Conservation (phyloP, 1,140 invertebrate species). For the Ptiloglossa arizonensis region DNA sequence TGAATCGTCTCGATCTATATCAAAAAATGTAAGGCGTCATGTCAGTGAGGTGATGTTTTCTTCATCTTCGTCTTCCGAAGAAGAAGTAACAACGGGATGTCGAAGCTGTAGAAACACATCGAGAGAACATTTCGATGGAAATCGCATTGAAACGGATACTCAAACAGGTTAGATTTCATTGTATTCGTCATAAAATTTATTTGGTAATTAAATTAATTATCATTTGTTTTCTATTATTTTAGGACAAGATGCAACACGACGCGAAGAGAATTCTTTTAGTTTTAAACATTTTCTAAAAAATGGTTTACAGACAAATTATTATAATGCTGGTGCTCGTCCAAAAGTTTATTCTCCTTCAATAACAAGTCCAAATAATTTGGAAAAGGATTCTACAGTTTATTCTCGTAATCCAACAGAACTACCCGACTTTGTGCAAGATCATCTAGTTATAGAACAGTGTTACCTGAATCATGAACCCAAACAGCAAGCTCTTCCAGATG, state of each 20-base stretch:
- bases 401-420: slow-evolving; percentile 81
- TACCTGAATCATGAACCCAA: slow-evolving; percentile 75
- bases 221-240: neutral
- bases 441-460: slow-evolving; percentile 84
- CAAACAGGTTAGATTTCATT: slow-evolving; percentile 56
- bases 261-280: slow-evolving; percentile 89
- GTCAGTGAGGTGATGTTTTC: neutral
- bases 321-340: slow-evolving; percentile 82
- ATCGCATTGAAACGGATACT: slow-evolving; percentile 17
- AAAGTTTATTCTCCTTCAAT: slow-evolving; percentile 80
- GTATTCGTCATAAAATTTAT: neutral
- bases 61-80: slow-evolving; percentile 52
- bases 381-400: slow-evolving; percentile 70
- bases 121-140: slow-evolving; percentile 24
- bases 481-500: slow-evolving; percentile 67
- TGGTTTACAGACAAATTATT: slow-evolving; percentile 76
- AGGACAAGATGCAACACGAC: slow-evolving; percentile 79
- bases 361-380: slow-evolving; percentile 56
- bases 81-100: slow-evolving; percentile 18
- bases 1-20: slow-evolving; percentile 36
- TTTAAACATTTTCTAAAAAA: slow-evolving; percentile 90
- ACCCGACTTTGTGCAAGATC: slow-evolving; percentile 85
- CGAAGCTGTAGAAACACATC: slow-evolving; percentile 18
- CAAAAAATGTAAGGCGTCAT: slow-evolving; percentile 20
- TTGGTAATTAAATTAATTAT: neutral